Conservation (phyloP, 2,888 invertebrate genomes). For the Cantharis lateralis region DNA sequence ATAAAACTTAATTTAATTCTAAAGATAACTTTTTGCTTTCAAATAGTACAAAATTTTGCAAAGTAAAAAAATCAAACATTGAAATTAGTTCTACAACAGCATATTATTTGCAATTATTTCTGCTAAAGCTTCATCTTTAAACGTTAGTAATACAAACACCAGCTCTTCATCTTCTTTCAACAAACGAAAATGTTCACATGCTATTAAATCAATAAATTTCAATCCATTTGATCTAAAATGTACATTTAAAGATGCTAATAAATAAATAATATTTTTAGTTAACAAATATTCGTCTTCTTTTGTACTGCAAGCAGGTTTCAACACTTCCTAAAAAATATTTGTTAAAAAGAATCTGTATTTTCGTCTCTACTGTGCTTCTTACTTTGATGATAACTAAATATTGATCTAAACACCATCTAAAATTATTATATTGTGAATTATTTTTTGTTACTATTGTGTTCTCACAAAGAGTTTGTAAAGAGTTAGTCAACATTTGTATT, state of each 20-base stretch:
- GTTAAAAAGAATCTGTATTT: neutral
- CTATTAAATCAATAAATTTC: constrained; percentile 43
- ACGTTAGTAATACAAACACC: constrained; percentile 41
- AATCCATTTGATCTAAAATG: constrained; percentile 46
- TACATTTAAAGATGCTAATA: constrained; percentile 41
- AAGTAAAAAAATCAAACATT: neutral
- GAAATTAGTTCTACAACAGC: constrained; percentile 6
- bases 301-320: constrained; percentile 22
- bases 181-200: constrained; percentile 42
- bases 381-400: constrained; percentile 46
- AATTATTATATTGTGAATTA: constrained; percentile 32
- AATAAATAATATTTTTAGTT: constrained; percentile 42
- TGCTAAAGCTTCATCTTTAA: constrained; percentile 44
- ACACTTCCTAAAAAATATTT: constrained; percentile 30
- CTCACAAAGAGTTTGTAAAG: constrained; percentile 46
- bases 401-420: constrained; percentile 46
- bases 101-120: constrained; percentile 44
- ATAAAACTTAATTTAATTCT: neutral
- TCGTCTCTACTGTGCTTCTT: constrained; percentile 12
- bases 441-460: constrained; percentile 39
- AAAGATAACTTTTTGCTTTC: neutral
- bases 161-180: constrained; percentile 45
- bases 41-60: neutral
- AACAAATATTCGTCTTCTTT: constrained; percentile 38
- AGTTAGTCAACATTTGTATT: constrained; percentile 43